These are phyloP conservation scores for Sigmodon hispidus DNA, from an alignment of 2,113 vertebrate genomes.

Conservation along the genomic window DNA sequence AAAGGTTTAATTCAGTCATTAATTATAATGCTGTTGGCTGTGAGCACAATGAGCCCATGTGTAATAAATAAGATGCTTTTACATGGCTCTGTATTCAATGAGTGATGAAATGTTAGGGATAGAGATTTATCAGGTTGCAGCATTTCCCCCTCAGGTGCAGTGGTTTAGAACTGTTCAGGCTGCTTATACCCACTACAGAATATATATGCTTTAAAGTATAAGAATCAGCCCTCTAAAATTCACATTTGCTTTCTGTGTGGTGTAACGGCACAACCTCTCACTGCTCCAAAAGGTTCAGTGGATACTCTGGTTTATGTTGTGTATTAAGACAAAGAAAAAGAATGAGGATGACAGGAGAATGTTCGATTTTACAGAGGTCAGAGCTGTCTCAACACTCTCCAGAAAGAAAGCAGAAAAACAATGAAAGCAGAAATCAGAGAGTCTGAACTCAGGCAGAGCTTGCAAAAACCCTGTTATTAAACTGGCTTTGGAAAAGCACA, in stretches of 20 bases:
- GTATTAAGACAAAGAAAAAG: not conserved
- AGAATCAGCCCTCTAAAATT: not conserved
- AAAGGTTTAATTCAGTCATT: not conserved
- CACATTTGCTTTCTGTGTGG: not conserved
- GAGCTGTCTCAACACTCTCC: not conserved
- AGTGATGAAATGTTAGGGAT: not conserved
- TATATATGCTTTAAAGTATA: not conserved
- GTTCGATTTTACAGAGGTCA: not conserved
- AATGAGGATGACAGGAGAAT: not conserved
- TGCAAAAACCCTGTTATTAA: not conserved
- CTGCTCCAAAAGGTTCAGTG: not conserved
- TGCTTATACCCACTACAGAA: not conserved
- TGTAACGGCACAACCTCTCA: not conserved
- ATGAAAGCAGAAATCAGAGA: not conserved
- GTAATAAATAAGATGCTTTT: constrained; percentile 2
- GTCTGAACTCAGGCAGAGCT: not conserved
- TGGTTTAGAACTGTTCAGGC: not conserved
- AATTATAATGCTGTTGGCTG: not conserved
- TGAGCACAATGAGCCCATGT: not conserved
- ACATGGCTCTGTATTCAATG: not conserved
- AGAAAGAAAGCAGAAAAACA: not conserved
- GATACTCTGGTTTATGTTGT: constrained; percentile 8
- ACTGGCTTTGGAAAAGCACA: not conserved
- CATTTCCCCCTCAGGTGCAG: not conserved
- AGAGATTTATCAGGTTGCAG: not conserved